Percentiles rank a stretch among this genome's conserved stretches.
Conservation (phyloP, 2,113 vertebrate genomes). For the Gymnogyps californianus region DNA sequence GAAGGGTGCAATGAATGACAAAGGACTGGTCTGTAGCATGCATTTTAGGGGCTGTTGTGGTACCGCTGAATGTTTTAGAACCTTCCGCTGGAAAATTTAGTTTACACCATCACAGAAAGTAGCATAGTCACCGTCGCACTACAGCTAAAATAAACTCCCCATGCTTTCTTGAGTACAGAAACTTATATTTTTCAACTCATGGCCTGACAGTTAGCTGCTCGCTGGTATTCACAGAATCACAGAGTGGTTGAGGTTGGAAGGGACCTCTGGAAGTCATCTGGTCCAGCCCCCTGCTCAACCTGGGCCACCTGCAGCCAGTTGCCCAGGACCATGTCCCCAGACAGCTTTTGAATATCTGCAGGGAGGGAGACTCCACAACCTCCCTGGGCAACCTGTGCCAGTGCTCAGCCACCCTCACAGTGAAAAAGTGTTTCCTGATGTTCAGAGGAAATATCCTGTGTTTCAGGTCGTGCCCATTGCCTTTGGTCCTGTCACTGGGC, state of each 20-base stretch:
- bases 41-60: background rate
- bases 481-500: background rate
- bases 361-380: background rate
- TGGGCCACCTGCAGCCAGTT: background rate
- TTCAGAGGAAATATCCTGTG: background rate
- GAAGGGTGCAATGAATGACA: background rate
- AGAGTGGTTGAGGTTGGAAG: background rate
- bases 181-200: background rate
- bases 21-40: background rate
- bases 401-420: background rate
- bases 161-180: background rate
- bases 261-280: background rate
- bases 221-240: background rate
- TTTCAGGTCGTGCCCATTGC: background rate
- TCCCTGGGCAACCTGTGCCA: background rate
- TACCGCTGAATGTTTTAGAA: background rate
- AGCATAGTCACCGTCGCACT: background rate
- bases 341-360: background rate
- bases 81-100: background rate
- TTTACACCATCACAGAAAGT: background rate
- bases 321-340: accelerated
- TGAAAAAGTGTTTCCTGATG: background rate
- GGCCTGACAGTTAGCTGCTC: background rate
- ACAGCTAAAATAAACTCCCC: background rate
- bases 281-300: background rate